phyloP scores from a whole-genome alignment of 2,113 vertebrate species.

The Typhlomys cinereus region DNA sequence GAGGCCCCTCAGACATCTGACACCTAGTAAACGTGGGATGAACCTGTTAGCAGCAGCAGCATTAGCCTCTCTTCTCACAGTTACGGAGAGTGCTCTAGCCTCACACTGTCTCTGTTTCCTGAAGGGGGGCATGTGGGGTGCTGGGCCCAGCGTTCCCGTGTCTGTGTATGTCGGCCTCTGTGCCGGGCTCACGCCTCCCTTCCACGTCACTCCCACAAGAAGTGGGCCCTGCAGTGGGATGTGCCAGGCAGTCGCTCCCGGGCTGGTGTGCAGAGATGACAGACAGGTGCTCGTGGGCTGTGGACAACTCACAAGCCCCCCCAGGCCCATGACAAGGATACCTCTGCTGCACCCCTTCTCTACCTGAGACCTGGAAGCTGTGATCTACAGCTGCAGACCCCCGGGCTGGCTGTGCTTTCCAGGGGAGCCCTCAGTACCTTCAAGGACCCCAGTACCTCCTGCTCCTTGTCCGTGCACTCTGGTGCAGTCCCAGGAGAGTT shows the following conservation, averaged over 20 bases:
- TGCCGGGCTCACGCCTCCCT: not conserved
- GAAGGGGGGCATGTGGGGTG: not conserved
- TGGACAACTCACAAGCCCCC: not conserved
- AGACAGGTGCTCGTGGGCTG: not conserved
- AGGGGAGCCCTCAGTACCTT: not conserved
- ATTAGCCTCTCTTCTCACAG: not conserved
- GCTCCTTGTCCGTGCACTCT: not conserved
- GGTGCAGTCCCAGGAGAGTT: not conserved
- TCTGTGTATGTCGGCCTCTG: not conserved
- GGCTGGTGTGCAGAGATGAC: not conserved
- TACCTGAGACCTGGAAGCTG: not conserved
- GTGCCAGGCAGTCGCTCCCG: not conserved
- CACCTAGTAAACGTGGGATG: fast-evolving
- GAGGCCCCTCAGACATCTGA: fast-evolving
- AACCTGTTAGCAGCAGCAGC: fast-evolving
- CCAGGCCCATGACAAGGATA: fast-evolving
- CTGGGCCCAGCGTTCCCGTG: not conserved
- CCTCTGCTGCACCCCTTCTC: not conserved
- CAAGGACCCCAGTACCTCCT: too few relatives aligned
- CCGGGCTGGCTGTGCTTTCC: not conserved
- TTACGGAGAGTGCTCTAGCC: not conserved
- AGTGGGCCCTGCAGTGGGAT: fast-evolving
- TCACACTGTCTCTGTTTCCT: not conserved
- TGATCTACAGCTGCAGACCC: not conserved
- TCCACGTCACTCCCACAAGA: not conserved